These are phyloP conservation scores for Bemisia tabaci DNA, from an alignment of 1,140 invertebrate species.

Conservation along the genomic window DNA sequence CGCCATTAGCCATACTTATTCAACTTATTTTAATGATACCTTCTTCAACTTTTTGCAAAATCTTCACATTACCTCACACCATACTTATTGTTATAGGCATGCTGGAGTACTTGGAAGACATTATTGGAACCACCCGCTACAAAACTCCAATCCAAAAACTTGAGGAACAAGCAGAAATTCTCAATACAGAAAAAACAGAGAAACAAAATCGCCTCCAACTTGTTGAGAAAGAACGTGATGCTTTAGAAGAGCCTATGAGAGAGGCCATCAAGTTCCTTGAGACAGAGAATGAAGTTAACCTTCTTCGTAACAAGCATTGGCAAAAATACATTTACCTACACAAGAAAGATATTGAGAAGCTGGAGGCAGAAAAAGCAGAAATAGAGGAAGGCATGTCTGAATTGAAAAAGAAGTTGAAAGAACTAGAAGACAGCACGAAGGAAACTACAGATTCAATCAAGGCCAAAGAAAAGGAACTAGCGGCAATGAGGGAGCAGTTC, in stretches of 20 bases:
- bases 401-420: slow-evolving; percentile 34
- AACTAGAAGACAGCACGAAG: slow-evolving; percentile 34
- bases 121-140: slow-evolving; percentile 85
- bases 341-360: slow-evolving; percentile 1
- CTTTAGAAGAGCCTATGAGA: slow-evolving; percentile 70
- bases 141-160: slow-evolving; percentile 75
- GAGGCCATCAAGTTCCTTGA: slow-evolving; percentile 72
- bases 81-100: too few relatives aligned
- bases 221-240: slow-evolving; percentile 80
- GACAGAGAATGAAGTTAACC: slow-evolving; percentile 57
- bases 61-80: too few relatives aligned
- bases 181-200: slow-evolving; percentile 65
- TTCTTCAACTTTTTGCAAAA: too few relatives aligned
- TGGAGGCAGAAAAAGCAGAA: slow-evolving; percentile 23
- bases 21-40: too few relatives aligned
- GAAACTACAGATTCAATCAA: slow-evolving; percentile 34
- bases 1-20: too few relatives aligned
- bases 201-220: slow-evolving; percentile 80
- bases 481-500: slow-evolving; percentile 28
- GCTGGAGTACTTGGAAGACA: slow-evolving; percentile 97
- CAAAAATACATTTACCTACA: slow-evolving; percentile 47
- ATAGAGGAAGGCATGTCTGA: slow-evolving; percentile 1
- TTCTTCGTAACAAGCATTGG: slow-evolving; percentile 49
- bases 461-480: slow-evolving; percentile 25
- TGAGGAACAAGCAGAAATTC: slow-evolving; percentile 54